Conservation (phyloP, 2,797 vertebrate species). For the Circus cinereus region DNA sequence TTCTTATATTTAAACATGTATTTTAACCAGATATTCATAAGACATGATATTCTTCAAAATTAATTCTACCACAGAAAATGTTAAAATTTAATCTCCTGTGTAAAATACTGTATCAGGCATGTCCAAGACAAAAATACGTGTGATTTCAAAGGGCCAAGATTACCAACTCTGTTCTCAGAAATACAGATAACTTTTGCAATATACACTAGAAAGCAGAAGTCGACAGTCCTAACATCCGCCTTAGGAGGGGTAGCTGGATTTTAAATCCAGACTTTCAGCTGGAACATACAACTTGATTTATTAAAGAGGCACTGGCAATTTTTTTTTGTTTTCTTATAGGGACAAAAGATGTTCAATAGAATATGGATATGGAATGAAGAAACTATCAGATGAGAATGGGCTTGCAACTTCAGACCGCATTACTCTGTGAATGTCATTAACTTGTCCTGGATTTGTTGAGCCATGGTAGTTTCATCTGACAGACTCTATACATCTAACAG, state of each 20-base stretch:
- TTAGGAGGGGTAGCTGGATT: background rate
- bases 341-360: background rate
- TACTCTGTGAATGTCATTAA: background rate
- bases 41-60: background rate
- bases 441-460: background rate
- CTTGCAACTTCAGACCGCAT: background rate
- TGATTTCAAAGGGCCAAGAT: background rate
- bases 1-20: background rate
- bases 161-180: background rate
- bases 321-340: background rate
- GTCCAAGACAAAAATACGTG: background rate
- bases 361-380: background rate
- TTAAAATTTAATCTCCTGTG: background rate
- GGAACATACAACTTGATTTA: background rate
- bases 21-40: background rate
- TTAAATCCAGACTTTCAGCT: background rate
- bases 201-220: background rate
- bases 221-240: background rate
- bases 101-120: background rate
- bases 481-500: background rate
- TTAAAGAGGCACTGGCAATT: background rate
- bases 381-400: background rate
- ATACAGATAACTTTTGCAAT: background rate
- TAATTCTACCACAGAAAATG: background rate
- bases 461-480: background rate